phyloP scores from a whole-genome alignment of 2,113 vertebrate species.

The Isurus oxyrinchus region DNA sequence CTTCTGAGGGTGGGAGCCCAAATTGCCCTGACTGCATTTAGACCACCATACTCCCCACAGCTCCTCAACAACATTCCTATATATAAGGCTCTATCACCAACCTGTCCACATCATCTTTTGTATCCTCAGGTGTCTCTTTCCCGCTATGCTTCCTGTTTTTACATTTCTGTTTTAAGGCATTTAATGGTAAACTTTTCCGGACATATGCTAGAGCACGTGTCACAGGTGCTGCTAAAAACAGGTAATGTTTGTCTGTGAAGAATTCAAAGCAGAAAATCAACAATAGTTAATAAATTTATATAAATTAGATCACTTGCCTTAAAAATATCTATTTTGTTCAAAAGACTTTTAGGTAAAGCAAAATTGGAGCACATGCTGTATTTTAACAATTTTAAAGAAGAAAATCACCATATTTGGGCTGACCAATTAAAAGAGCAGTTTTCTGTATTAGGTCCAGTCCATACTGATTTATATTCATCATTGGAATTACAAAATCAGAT shows the following conservation, averaged over 20 bases:
- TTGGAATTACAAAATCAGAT: background rate
- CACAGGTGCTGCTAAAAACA: background rate
- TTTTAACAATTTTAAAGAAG: background rate
- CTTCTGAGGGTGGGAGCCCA: background rate
- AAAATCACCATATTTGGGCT: background rate
- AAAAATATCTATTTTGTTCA: background rate
- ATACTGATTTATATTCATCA: background rate
- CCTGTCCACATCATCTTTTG: background rate
- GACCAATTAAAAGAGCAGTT: background rate
- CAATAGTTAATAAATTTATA: background rate
- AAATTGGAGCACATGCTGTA: background rate
- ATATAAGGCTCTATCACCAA: background rate
- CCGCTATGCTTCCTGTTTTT: background rate
- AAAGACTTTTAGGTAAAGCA: background rate
- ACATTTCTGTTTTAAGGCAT: background rate
- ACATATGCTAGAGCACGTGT: background rate
- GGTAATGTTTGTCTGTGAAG: background rate
- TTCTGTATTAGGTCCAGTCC: background rate
- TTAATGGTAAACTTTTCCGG: background rate
- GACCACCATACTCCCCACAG: background rate
- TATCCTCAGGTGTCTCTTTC: background rate
- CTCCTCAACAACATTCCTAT: background rate
- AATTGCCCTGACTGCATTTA: background rate
- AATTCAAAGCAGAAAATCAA: background rate
- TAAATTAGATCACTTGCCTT: background rate